These are phyloP conservation scores for Drosophila pachea DNA, from an alignment of 1,140 invertebrate species.

Conservation along the genomic window DNA sequence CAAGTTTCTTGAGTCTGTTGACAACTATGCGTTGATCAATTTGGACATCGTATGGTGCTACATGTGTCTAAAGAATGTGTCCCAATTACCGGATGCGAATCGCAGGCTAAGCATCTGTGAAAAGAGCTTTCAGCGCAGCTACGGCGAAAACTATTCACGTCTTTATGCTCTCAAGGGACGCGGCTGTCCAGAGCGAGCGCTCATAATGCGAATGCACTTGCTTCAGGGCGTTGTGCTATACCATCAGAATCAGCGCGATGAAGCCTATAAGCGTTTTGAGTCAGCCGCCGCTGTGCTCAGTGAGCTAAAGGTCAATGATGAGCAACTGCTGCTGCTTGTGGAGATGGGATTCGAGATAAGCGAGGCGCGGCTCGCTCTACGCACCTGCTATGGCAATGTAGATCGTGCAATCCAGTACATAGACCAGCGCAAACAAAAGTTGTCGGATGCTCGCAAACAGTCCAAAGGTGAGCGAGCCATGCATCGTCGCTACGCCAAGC, in stretches of 20 bases:
- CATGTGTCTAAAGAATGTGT: conserved; percentile 84
- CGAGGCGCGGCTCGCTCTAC: conserved; percentile 84
- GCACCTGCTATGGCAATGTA: conserved; percentile 82
- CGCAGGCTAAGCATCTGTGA: conserved; percentile 84
- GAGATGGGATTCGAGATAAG: conserved; percentile 82
- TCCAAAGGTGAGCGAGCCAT: conserved; percentile 80
- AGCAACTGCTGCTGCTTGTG: conserved; percentile 80
- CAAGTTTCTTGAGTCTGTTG: conserved; percentile 84
- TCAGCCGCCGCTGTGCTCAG: conserved; percentile 82
- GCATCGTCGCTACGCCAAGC: conserved; percentile 58
- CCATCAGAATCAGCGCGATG: conserved; percentile 84
- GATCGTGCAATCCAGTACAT: conserved; percentile 84
- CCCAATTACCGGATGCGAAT: conserved; percentile 86
- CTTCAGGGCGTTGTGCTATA: conserved; percentile 88
- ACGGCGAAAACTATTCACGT: conserved; percentile 85
- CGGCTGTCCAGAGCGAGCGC: conserved; percentile 83
- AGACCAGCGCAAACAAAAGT: conserved; percentile 80
- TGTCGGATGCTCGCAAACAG: conserved; percentile 80
- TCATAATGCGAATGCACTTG: conserved; percentile 87
- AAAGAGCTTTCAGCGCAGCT: conserved; percentile 83
- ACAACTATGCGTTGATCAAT: conserved; percentile 89
- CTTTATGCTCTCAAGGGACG: conserved; percentile 85
- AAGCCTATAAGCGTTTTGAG: conserved; percentile 81
- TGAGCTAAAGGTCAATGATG: conserved; percentile 82
- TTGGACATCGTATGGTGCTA: conserved; percentile 93